Base-by-base conservation (phyloP, 2,797 vertebrate species). In the Poeciliopsis presidionis region DNA sequence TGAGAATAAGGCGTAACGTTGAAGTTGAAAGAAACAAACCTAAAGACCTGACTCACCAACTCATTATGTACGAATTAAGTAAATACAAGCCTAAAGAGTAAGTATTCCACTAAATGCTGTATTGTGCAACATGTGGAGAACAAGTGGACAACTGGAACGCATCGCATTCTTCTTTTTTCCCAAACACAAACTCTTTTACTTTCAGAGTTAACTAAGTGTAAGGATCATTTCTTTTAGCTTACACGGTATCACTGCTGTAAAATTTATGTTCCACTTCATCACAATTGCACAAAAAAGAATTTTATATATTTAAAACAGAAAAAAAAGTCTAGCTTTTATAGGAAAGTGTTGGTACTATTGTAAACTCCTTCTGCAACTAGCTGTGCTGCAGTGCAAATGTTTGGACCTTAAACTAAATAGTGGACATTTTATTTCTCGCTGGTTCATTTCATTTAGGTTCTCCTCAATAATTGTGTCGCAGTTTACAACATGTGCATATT, bases 11-110 rank as follows among this genome's bases (percentile, higher is more conserved):
- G 71, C 65, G 74, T 81, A 72, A 70, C 39, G 76, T 41, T 73
- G 57, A 87, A 80, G 59, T 75, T 65, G 72, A 74, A 74, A 80
- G 74, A 85, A 47, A 55, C 59, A 84, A 76, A 59, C 43, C 25
- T 16, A 33, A 75, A 59, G 39, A 82, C 75, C 61, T 82, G 78
- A 86, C 70, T 84, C 78, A 83, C 30, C 28, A 28, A 70, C 73
- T 81, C 13, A 67, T 75, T 49, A 49, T 46, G 12, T 9, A 69
- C 20, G 1, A 30, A 7, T 75, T 53, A 14, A 46, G 13, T 28
- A 18, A 28, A 46, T 28, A 46, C 67, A 45, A 43, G 43, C n/a
- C 28, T 70, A 28, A 69, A 69, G 13, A 70, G 25, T 46, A 53
- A 9, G 22, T 53, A 3, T 53, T 53, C 9, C 36, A 67, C 36